Evolutionary conservation across 2,888 invertebrate species (phyloP), one percentile per base, ranked within the genome.

Genomic region (Coenonympha glycerion): DNA sequence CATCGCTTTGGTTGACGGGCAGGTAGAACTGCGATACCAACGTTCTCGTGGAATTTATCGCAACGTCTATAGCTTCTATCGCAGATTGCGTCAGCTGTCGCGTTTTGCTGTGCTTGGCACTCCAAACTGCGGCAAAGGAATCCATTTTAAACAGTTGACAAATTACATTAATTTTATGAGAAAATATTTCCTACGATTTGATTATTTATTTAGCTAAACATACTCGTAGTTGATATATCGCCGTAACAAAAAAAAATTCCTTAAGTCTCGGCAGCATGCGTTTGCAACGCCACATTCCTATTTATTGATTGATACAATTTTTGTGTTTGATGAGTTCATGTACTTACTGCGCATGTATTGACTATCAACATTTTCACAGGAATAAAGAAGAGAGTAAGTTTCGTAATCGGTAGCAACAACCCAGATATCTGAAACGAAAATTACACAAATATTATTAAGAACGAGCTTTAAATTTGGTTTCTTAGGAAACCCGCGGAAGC

Each of bases 321-420:
- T n/a, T n/a, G n/a, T n/a, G n/a, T n/a, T n/a, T n/a, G n/a, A n/a
- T n/a, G 30, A 15, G 11, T n/a, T n/a, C n/a, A n/a, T 6, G n/a
- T 31, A 60, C 68, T 66, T 60, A 83, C 85, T 72, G 58, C 69
- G 64, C 57, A 74, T 73, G 52, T 76, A 71, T 55, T 76, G 74
- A 15, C 63, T 57, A 30, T 69, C 64, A 5, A 73, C 57, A 9
- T 74, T 71, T 30, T 71, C 71, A 54, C 85, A 85, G n/a, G 79
- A 74, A 53, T 80, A 81, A 19, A 85, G 56, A 6, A 85, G 69
- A 0, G 84, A 69, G 49, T 80, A 85, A 0, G 63, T 69, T 1
- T 73, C 63, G 44, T 85, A 83, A 53, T 85, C 83, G 1, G 85
- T 84, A 5, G 68, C 79, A 30, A 84, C 58, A 1, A 85, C 78